Base-by-base conservation (phyloP, 2,113 vertebrate species). In the Puma concolor region DNA sequence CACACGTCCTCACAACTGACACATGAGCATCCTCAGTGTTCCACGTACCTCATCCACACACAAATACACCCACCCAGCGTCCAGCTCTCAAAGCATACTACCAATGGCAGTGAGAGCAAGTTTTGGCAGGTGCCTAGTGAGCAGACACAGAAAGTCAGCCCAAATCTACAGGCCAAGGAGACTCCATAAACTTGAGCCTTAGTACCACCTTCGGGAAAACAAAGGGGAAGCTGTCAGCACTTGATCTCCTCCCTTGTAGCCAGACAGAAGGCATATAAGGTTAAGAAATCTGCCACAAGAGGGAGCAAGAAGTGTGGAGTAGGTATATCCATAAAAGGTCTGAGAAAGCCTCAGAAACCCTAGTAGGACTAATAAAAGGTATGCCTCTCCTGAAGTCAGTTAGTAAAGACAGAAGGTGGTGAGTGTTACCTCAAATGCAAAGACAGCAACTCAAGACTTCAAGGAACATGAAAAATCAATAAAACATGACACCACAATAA, bases 211-310 rank as follows among this genome's bases (percentile, higher is more conserved):
- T 29, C 8, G 5, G 76, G 21, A 85, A 91, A 67, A 67, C n/a
- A 31, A 54, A 91, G 54, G n/a, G 11, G 25, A 80, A 36, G 25
- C 44, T 80, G 63, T 54, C 27, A 50, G 44, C 23, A 29, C 15
- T 31, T 52, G 3, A 66, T 50, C 9, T n/a, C 41, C 44, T 44
- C 44, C 44, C 1, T 44, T 17, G 38, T 74, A 50, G 57, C 52
- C 88, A 77, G 38, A 90, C 9, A 50, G 21, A 90, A 77, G 41
- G 33, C 44, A 36, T 36, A 36, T 7, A 91, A 80, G 25, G 6
- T 80, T 91, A 52, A 91, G 88, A 80, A 67, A 54, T 80, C 76
- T 72, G n/a, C n/a, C 88, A 80, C 74, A 52, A 66, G 88, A 66
- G 41, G 41, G 29, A 90, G 88, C 57, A 80, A 79, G 60, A 79